These are phyloP conservation scores for Zapornia atra DNA, from an alignment of 2,113 vertebrate species.

Conservation along the genomic window DNA sequence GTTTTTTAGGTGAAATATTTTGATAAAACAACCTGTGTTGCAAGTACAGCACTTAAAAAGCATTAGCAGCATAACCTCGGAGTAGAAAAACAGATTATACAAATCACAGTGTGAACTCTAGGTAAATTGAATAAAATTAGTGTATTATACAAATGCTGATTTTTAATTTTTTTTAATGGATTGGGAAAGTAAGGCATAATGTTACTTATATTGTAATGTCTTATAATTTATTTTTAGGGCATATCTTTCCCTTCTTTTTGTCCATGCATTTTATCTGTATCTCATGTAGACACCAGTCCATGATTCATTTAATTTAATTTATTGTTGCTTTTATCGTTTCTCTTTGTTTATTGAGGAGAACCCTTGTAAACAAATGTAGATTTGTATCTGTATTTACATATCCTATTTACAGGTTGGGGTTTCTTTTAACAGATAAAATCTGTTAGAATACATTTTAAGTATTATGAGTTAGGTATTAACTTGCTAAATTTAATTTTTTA, in stretches of 20 bases:
- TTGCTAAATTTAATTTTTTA: not conserved
- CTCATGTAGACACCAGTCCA: not conserved
- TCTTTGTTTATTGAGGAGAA: not conserved
- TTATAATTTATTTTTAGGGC: not conserved
- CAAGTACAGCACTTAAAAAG: not conserved
- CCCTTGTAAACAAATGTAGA: not conserved
- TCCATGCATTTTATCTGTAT: not conserved
- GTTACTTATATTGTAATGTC: not conserved
- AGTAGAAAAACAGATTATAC: not conserved
- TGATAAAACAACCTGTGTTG: not conserved
- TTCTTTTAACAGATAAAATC: not conserved
- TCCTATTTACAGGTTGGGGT: too few relatives aligned
- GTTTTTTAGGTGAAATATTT: not conserved
- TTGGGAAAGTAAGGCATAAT: not conserved
- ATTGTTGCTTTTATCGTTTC: not conserved
- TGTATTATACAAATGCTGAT: not conserved
- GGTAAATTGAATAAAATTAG: not conserved
- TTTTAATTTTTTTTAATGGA: fast-evolving
- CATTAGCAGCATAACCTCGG: not conserved
- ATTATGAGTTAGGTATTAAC: not conserved
- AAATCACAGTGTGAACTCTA: not conserved
- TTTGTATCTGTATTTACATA: too few relatives aligned
- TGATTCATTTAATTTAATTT: not conserved
- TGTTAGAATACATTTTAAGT: not conserved
- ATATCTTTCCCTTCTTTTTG: not conserved